These are phyloP conservation scores for Pterostichus madidus DNA, from an alignment of 2,888 invertebrate species.

Conservation along the genomic window DNA sequence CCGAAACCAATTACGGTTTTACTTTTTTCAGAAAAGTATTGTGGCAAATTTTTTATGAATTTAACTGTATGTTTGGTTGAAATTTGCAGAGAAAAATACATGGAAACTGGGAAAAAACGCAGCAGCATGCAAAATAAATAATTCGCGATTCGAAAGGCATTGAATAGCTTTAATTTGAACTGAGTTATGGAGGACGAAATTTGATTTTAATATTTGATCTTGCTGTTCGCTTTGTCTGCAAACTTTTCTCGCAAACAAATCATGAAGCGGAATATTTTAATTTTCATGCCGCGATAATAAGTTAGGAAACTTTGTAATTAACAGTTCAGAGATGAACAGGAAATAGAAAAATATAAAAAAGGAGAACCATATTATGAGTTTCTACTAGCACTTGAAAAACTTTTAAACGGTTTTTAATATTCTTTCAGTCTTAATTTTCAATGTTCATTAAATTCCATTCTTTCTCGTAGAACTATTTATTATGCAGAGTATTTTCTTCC, in stretches of 20 bases:
- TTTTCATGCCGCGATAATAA: slow-evolving; percentile 54
- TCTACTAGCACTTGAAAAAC: slow-evolving; percentile 9
- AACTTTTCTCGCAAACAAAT: slow-evolving; percentile 57
- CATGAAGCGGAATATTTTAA: slow-evolving; percentile 58
- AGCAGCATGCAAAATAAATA: slow-evolving; percentile 40
- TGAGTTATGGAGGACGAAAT: slow-evolving; percentile 26
- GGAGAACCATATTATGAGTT: slow-evolving; percentile 33
- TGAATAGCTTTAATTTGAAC: slow-evolving; percentile 49
- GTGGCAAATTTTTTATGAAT: no score
- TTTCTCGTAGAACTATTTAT: no score
- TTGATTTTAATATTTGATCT: slow-evolving; percentile 60
- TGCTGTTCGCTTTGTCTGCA: slow-evolving; percentile 42
- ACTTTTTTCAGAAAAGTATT: no score
- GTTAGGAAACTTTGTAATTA: slow-evolving; percentile 57
- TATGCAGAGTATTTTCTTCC: no score
- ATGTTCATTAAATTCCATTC: no score
- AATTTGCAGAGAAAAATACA: not conserved
- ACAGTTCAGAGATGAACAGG: slow-evolving; percentile 46
- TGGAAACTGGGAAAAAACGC: slow-evolving; percentile 6
- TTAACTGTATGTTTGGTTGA: no score
- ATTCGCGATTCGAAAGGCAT: slow-evolving; percentile 13
- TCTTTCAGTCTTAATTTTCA: not conserved
- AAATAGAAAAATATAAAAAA: slow-evolving; percentile 49
- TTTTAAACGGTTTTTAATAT: slow-evolving; percentile 55
- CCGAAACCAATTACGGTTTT: no score